These are phyloP conservation scores for Delphinapterus leucas DNA, from an alignment of 2,113 vertebrate genomes.

Conservation along the genomic window DNA sequence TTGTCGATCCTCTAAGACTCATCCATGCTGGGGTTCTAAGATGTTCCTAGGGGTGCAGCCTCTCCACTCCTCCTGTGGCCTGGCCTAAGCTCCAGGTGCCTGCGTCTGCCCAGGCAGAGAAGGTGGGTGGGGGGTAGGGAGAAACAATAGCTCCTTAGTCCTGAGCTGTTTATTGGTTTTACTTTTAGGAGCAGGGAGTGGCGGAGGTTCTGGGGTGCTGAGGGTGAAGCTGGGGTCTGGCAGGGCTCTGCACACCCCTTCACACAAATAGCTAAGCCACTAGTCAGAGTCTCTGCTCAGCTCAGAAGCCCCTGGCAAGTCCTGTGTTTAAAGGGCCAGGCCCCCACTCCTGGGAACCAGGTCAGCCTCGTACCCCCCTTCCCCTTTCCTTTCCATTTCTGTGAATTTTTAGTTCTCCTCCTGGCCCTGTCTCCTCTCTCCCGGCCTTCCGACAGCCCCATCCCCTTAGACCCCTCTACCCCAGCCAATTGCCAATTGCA, in stretches of 20 bases:
- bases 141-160: background rate
- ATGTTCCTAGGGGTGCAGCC: background rate
- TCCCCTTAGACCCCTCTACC: constrained; percentile 74
- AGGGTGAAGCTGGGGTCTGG: background rate
- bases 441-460: constrained; percentile 42
- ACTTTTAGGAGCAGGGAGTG: background rate
- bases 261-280: background rate
- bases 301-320: background rate
- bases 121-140: background rate
- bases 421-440: constrained; percentile 44
- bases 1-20: background rate
- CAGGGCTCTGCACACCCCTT: background rate
- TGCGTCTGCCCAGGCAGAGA: background rate
- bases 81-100: background rate
- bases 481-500: constrained; percentile 80
- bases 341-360: background rate
- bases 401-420: constrained; percentile 48
- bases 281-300: background rate
- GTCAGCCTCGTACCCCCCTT: background rate
- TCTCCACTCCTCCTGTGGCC: background rate
- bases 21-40: background rate
- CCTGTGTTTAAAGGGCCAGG: constrained; percentile 7
- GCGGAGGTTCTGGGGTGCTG: background rate
- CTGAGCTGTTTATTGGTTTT: background rate
- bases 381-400: constrained; percentile 5